Evolutionary conservation across 2,888 invertebrate species (phyloP).

Genomic region (Cyaniris semiargus): DNA sequence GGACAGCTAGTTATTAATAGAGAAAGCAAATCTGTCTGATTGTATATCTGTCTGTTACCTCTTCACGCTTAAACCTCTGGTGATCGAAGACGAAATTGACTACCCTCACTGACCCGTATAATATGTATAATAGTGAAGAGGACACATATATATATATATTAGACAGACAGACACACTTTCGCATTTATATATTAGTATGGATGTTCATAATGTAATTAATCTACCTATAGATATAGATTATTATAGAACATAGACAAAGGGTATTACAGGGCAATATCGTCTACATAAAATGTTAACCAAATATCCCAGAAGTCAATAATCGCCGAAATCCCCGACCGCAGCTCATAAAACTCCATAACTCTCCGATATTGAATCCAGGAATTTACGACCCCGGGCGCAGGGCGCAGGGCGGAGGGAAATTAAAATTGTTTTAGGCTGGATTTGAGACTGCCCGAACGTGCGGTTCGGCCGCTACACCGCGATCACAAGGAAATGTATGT

Average conservation of each 20-base stretch:
- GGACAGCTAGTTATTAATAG: too few species aligned
- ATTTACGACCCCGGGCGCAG: background rate
- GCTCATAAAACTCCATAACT: slow-evolving; percentile 20
- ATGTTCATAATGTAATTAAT: too few species aligned
- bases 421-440: background rate
- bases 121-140: too few species aligned
- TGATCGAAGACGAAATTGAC: too few species aligned
- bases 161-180: too few species aligned
- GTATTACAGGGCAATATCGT: background rate
- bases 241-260: background rate
- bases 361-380: slow-evolving; percentile 11
- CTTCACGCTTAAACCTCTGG: too few species aligned
- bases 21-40: too few species aligned
- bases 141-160: too few species aligned
- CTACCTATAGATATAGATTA: background rate
- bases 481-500: background rate
- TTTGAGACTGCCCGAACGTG: background rate
- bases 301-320: slow-evolving; percentile 35
- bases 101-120: too few species aligned
- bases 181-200: too few species aligned
- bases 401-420: background rate
- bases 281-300: slow-evolving; percentile 30
- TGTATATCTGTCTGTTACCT: too few species aligned
- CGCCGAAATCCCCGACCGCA: background rate
- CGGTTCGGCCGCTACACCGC: too few species aligned